Evolutionary conservation across 2,797 vertebrate genomes (phyloP).

Genomic region (Eupleurogrammus muticus): DNA sequence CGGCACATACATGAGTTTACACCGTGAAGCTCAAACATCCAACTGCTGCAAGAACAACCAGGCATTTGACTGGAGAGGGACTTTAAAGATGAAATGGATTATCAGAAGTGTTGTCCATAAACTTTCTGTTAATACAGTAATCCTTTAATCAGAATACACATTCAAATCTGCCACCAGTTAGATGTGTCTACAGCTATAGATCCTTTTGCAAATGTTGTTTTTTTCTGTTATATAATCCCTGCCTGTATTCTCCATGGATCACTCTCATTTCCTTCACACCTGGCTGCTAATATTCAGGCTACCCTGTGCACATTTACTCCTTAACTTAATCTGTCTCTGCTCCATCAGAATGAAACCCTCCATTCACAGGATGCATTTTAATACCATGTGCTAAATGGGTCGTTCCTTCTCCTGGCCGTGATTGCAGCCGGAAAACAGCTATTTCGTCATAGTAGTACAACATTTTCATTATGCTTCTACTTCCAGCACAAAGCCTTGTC

Average conservation of each 20-base stretch:
- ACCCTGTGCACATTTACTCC: conserved; percentile 27
- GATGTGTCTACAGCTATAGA: conserved; percentile 18
- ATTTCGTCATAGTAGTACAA: conserved; percentile 66
- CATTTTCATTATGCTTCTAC: conserved; percentile 65
- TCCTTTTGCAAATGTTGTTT: conserved; percentile 2
- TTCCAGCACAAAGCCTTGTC: conserved; percentile 52
- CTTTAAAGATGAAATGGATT: background rate
- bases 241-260: conserved; percentile 8
- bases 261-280: conserved; percentile 30
- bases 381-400: conserved; percentile 50
- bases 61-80: too few relatives aligned
- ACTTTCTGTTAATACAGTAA: background rate
- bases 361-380: conserved; percentile 46
- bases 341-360: conserved; percentile 34
- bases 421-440: conserved; percentile 71
- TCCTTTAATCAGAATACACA: background rate
- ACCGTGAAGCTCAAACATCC: too few relatives aligned
- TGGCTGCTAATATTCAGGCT: conserved; percentile 25
- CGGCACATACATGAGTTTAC: too few relatives aligned
- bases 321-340: conserved; percentile 22
- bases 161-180: background rate
- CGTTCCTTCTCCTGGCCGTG: conserved; percentile 61
- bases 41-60: too few relatives aligned
- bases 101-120: background rate
- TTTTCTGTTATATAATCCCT: background rate